Evolutionary conservation across 1,140 invertebrate genomes (phyloP), one percentile per base, ranked within the genome.

Genomic region (Drosophila jambulina): DNA sequence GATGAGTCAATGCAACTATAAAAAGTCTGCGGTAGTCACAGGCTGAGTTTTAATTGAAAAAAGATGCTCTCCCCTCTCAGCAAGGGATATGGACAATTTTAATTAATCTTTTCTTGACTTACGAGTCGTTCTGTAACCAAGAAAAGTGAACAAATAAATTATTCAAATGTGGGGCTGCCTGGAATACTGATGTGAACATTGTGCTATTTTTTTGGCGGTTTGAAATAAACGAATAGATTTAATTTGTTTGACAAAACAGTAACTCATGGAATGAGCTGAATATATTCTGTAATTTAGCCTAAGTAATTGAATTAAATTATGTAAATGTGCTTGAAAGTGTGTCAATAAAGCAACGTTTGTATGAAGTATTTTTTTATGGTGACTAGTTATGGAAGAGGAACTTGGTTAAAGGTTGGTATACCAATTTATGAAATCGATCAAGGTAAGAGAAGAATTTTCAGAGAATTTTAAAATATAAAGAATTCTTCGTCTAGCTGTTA

Each of bases 251-350:
- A 36, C 40, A 42, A 36, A 76, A 43, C 23, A 77, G 49, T 43
- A 40, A 40, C 36, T 67, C 29, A 40, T 67, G 36, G 46, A 67
- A 53, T 32, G 49, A 56, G 56, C 63, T 65, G 56, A 54, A 27
- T 82, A 29, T 80, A 53, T 46, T 45, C 4, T 85, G 43, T 57
- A 67, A 25, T 36, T 54, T 86, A 82, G 53, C 15, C 57, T 51
- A 51, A 61, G 62, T 9, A 67, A 23, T 46, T 46, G 25, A 51
- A 56, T 63, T 48, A 49, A 61, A 46, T 49, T 67, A 64, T 75
- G 61, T 82, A 64, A 78, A 75, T 85, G 78, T 86, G 78, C 82
- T 85, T 86, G 29, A 62, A 54, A 78, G 45, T 67, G 74, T 53
- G 58, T 86, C 45, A 86, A 78, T 75, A 75, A 81, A 81, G 40